A percentile compares a stretch with the other conserved stretches of the same genome.
Conservation (phyloP, 1,140 invertebrate genomes). For the Drosophila tropicalis region DNA sequence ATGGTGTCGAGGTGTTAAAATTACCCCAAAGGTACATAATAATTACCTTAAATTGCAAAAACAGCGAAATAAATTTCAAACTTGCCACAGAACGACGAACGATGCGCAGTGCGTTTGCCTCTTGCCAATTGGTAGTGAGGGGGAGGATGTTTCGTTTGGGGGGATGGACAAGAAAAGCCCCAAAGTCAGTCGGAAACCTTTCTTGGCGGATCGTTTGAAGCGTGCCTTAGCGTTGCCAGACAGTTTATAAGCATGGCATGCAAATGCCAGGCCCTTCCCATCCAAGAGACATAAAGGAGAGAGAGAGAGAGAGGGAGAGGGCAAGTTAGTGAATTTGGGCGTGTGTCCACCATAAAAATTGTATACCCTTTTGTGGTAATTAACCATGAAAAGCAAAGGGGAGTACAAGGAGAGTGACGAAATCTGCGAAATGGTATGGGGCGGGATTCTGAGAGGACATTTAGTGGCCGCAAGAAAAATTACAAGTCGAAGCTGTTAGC, state of each 20-base stretch:
- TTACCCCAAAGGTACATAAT: constrained; percentile 83
- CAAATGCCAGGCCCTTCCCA: constrained; percentile 45
- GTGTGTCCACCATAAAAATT: constrained; percentile 79
- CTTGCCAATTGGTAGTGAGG: too few species aligned
- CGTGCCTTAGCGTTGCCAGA: constrained; percentile 66
- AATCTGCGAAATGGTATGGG: not conserved
- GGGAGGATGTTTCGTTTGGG: not conserved
- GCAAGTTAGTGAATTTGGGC: constrained; percentile 38
- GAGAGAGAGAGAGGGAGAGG: constrained; percentile 20
- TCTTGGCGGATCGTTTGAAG: constrained; percentile 65
- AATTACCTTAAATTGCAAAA: constrained; percentile 83
- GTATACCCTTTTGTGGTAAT: constrained; percentile 67
- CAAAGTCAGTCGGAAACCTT: constrained; percentile 1
- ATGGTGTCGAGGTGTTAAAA: constrained; percentile 83
- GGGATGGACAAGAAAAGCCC: not conserved
- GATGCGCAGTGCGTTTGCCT: not conserved
- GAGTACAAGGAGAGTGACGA: not conserved
- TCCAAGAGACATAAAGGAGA: constrained; percentile 3
- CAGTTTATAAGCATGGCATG: constrained; percentile 38
- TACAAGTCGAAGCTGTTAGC: constrained; percentile 63
- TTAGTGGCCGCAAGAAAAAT: constrained; percentile 62
- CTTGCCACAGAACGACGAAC: constrained; percentile 30
- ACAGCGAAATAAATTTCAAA: constrained; percentile 81
- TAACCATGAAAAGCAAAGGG: constrained; percentile 37
- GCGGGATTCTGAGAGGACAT: constrained; percentile 32